Conservation (phyloP, 2,113 vertebrate genomes). For the Amphilophus citrinellus region DNA sequence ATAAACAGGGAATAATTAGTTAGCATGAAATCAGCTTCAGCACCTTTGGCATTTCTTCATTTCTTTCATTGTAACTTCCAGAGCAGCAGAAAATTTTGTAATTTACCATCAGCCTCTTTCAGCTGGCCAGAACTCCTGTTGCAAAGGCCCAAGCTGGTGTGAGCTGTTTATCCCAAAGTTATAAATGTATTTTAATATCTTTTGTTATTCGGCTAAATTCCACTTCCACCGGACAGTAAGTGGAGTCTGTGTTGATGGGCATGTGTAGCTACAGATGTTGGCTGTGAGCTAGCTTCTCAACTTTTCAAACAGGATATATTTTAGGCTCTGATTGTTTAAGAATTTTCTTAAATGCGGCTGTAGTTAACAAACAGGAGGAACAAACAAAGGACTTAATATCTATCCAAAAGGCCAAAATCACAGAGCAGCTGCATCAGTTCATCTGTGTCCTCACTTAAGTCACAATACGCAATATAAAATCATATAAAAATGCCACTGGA, state of each 20-base stretch:
- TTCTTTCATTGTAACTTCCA: too few relatives aligned
- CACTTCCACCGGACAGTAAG: not conserved
- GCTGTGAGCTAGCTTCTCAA: not conserved
- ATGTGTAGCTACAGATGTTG: too few relatives aligned
- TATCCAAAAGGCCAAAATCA: not conserved
- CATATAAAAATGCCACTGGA: not conserved
- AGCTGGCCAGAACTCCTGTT: not conserved
- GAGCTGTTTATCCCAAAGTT: slow-evolving; percentile 4
- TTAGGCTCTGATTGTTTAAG: not conserved
- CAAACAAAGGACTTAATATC: not conserved
- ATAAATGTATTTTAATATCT: not conserved
- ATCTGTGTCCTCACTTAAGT: not conserved
- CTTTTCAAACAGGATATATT: not conserved
- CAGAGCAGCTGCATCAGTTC: not conserved
- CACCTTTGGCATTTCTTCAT: too few relatives aligned
- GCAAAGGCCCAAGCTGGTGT: not conserved
- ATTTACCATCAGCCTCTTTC: not conserved
- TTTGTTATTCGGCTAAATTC: not conserved
- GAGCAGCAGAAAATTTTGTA: too few relatives aligned
- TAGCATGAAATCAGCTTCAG: too few relatives aligned
- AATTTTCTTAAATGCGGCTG: not conserved
- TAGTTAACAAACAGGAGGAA: not conserved
- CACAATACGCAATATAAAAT: not conserved
- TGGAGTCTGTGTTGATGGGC: not conserved
- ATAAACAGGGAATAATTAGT: not conserved